Evolutionary conservation across 2,888 invertebrate species (phyloP).

Genomic region (Hedychridium roseum): DNA sequence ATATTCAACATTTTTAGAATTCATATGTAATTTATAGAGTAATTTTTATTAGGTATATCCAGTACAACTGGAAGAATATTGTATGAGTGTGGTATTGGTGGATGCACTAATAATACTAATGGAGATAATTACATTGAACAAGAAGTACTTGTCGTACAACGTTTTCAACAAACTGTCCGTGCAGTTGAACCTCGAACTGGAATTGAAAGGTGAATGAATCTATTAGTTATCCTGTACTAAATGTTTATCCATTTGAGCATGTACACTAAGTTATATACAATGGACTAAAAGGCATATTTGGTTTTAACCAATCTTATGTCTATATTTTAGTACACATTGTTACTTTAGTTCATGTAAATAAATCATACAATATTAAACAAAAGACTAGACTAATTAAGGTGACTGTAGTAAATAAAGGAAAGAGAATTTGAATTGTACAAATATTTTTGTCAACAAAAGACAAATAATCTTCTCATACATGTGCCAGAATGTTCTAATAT

Average conservation of each 20-base stretch:
- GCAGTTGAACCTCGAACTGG: conserved; percentile 90
- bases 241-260: too few relatives aligned
- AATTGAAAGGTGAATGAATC: conserved; percentile 73
- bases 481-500: too few relatives aligned
- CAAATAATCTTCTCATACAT: too few relatives aligned
- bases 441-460: too few relatives aligned
- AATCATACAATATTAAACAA: neutral
- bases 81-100: conserved; percentile 80
- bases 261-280: too few relatives aligned
- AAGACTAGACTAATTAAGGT: neutral
- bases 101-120: conserved; percentile 77
- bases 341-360: neutral
- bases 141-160: conserved; percentile 79
- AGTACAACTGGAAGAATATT: conserved; percentile 74
- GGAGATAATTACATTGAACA: conserved; percentile 62
- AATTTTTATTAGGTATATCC: conserved; percentile 68
- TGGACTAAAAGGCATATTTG: too few relatives aligned
- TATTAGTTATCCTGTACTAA: too few relatives aligned
- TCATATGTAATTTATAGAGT: neutral
- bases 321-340: conserved; percentile 9
- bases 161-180: conserved; percentile 86
- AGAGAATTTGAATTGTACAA: neutral
- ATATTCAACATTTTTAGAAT: conserved; percentile 2
- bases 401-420: neutral
- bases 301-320: too few relatives aligned